Percentiles rank a stretch among this genome's conserved stretches.
These are phyloP conservation scores for Globia sparganii DNA, from an alignment of 2,888 invertebrate genomes.

Conservation along the genomic window DNA sequence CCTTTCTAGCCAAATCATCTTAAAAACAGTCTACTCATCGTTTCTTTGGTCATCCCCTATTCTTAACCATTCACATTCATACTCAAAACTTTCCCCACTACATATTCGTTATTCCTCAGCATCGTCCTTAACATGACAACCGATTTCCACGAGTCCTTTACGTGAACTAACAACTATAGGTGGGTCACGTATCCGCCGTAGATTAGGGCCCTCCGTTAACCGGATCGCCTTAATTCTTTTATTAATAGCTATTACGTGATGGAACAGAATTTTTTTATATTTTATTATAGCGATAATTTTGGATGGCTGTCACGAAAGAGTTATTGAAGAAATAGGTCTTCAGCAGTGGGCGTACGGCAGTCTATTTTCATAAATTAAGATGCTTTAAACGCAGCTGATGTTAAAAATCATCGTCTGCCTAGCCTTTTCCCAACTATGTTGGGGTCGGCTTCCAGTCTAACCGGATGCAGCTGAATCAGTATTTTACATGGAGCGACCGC, in stretches of 20 bases:
- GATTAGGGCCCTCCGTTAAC: slow-evolving; percentile 28
- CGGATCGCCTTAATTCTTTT: slow-evolving; percentile 43
- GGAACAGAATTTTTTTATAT: slow-evolving; percentile 20
- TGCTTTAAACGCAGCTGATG: not conserved
- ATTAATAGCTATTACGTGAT: slow-evolving; percentile 54
- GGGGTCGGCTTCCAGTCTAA: no score
- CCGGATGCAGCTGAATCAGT: no score
- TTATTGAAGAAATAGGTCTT: not conserved
- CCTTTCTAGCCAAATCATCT: no score
- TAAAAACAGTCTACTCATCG: no score
- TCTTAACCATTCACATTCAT: not conserved
- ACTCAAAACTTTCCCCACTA: not conserved
- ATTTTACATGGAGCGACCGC: no score
- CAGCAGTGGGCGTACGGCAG: not conserved
- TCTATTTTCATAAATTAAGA: not conserved
- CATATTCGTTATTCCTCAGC: not conserved
- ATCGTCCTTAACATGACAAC: not conserved
- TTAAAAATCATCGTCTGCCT: not conserved
- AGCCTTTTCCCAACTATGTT: no score
- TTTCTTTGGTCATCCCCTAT: not conserved
- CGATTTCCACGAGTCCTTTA: not conserved
- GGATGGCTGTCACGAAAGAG: not conserved
- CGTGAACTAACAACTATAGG: slow-evolving; percentile 27
- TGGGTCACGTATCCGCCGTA: slow-evolving; percentile 48
- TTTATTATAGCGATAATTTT: slow-evolving; percentile 14